Percentiles rank a stretch among this genome's conserved stretches.
Conservation (phyloP, 2,797 vertebrate genomes). For the Gambelia wislizenii region DNA sequence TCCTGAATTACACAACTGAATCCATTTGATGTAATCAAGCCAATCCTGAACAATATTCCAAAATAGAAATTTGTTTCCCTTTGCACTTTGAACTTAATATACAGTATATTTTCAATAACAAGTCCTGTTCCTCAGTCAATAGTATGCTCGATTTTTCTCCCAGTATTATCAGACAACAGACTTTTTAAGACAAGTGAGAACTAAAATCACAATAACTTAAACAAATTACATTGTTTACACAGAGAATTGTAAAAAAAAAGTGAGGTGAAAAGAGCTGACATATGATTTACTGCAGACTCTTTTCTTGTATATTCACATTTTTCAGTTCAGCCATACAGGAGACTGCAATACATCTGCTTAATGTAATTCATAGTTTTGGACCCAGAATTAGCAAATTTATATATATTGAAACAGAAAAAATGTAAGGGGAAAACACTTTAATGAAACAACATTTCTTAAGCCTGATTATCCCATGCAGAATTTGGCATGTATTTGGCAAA, state of each 20-base stretch:
- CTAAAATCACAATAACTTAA: conserved; percentile 74
- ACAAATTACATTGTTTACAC: conserved; percentile 73
- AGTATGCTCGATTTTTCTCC: conserved; percentile 67
- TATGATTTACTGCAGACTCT: conserved; percentile 67
- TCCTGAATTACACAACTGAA: conserved; percentile 79
- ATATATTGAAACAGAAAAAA: conserved; percentile 49
- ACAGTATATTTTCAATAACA: conserved; percentile 83
- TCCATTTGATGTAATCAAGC: conserved; percentile 76
- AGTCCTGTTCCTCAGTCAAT: conserved; percentile 77
- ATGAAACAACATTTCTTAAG: conserved; percentile 26
- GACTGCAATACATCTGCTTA: conserved; percentile 39
- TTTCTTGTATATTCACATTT: conserved; percentile 57
- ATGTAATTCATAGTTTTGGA: conserved; percentile 44
- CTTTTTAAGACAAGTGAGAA: conserved; percentile 74
- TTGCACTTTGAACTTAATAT: conserved; percentile 79
- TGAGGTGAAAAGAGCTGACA: conserved; percentile 70
- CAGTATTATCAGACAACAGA: conserved; percentile 64
- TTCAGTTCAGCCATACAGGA: conserved; percentile 49
- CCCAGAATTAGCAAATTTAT: conserved; percentile 54
- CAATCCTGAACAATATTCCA: conserved; percentile 80
- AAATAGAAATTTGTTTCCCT: conserved; percentile 80
- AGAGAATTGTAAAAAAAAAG: conserved; percentile 57
- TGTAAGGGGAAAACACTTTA: conserved; percentile 29
- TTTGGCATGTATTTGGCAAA: conserved; percentile 1
- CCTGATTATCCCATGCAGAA: neutral